Percentiles rank a stretch among this genome's conserved stretches.
phyloP scores from a whole-genome alignment of 2,113 vertebrate species.

The Hippolais icterina region DNA sequence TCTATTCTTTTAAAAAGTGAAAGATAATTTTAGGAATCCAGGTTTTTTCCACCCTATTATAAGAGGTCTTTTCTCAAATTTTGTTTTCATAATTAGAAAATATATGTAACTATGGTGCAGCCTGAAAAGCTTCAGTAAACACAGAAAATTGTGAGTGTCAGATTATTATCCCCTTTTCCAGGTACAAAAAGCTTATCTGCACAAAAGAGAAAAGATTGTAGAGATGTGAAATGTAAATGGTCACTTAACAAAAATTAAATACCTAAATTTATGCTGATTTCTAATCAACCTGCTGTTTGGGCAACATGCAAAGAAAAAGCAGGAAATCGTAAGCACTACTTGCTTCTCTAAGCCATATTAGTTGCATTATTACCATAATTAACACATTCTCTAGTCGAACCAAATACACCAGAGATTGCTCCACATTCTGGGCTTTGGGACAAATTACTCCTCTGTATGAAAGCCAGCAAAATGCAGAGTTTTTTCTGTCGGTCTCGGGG shows the following conservation, averaged over 20 bases:
- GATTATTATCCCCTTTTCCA: background rate
- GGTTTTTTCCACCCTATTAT: background rate
- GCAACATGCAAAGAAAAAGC: conserved; percentile 5
- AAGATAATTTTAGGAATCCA: background rate
- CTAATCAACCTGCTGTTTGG: background rate
- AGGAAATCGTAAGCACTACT: conserved; percentile 23
- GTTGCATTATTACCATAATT: conserved; percentile 42
- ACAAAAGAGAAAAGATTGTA: background rate
- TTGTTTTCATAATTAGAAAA: conserved; percentile 24
- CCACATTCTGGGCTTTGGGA: conserved; percentile 21
- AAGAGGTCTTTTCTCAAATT: background rate
- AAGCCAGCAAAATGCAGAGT: background rate
- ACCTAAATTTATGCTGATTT: conserved; percentile 28
- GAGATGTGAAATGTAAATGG: background rate
- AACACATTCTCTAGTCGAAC: conserved; percentile 6
- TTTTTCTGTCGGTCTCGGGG: background rate
- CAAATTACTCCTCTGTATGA: background rate
- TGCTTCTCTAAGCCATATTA: conserved; percentile 35
- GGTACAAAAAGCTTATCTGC: background rate
- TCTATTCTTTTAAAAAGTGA: conserved; percentile 23
- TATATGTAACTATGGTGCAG: background rate
- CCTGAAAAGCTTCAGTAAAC: background rate
- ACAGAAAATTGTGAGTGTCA: background rate
- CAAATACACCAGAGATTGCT: conserved; percentile 11
- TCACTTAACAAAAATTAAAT: conserved; percentile 30